Percentiles rank a stretch among this genome's conserved stretches.
Evolutionary conservation across 2,797 vertebrate genomes (phyloP).

Genomic region (Threskiornis aethiopicus): DNA sequence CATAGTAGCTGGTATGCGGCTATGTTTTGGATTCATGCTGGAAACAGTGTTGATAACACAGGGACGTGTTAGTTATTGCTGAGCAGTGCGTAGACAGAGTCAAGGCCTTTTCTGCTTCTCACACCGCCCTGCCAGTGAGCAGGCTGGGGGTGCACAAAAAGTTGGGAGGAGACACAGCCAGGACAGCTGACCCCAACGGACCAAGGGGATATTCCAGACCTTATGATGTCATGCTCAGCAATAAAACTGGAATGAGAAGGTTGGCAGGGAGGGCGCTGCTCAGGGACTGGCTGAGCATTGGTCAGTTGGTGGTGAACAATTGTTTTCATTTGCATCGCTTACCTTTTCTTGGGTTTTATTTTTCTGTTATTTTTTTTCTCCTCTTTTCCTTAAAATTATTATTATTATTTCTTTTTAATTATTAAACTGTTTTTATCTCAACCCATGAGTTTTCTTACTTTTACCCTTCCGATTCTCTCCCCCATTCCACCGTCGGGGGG

Average conservation of each 20-base stretch:
- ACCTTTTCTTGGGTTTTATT: neutral
- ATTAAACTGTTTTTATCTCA: neutral
- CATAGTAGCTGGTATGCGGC: too few relatives aligned
- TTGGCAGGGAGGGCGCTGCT: too few relatives aligned
- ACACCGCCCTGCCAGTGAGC: rapidly evolving
- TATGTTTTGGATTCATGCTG: neutral
- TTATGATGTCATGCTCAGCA: neutral
- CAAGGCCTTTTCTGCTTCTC: neutral
- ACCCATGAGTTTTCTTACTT: neutral
- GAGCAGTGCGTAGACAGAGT: neutral
- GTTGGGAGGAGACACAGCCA: neutral
- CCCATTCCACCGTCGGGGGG: too few relatives aligned
- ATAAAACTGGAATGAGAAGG: too few relatives aligned
- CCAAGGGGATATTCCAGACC: neutral
- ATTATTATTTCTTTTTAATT: neutral
- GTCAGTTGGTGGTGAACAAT: neutral
- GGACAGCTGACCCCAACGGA: neutral
- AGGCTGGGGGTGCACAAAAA: too few relatives aligned
- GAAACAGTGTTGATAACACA: neutral
- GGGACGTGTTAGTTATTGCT: neutral
- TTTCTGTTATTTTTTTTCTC: neutral
- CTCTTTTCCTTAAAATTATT: neutral
- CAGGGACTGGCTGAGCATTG: neutral
- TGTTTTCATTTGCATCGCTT: neutral
- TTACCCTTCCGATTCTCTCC: neutral